Conservation (phyloP, 2,888 invertebrate species). For the Acleris cristana region DNA sequence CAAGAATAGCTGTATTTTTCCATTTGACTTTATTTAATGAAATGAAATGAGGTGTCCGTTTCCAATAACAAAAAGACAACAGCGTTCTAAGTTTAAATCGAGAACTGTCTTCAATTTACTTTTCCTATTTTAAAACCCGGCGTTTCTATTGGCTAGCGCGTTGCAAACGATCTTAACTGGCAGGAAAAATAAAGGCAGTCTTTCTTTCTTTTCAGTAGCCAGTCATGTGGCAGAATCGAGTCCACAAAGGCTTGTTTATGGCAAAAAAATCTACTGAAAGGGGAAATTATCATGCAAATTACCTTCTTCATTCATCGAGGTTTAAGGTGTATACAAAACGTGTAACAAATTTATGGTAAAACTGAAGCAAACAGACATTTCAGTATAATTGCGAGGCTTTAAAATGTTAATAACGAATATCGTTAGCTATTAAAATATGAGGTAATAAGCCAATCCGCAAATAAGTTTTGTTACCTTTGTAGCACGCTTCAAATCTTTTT, state of each 20-base stretch:
- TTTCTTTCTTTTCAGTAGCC: constrained; percentile 5
- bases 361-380: too few relatives aligned
- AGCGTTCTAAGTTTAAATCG: constrained; percentile 23
- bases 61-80: constrained; percentile 12
- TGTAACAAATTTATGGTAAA: too few relatives aligned
- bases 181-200: constrained; percentile 17
- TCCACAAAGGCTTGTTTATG: constrained; percentile 6
- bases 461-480: too few relatives aligned
- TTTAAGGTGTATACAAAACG: too few relatives aligned
- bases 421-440: too few relatives aligned
- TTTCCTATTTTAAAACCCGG: constrained; percentile 28
- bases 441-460: too few relatives aligned
- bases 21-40: constrained; percentile 12
- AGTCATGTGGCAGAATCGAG: constrained; percentile 11
- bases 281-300: not conserved
- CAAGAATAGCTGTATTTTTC: not conserved
- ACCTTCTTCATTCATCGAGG: not conserved
- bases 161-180: constrained; percentile 23
- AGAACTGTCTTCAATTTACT: constrained; percentile 29
- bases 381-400: too few relatives aligned
- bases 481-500: too few relatives aligned
- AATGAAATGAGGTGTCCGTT: constrained; percentile 22
- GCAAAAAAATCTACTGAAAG: constrained; percentile 1
- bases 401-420: too few relatives aligned
- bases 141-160: constrained; percentile 20